Percentiles rank a stretch among this genome's conserved stretches.
Conservation (phyloP, 1,140 invertebrate species). For the Metaphire vulgaris region DNA sequence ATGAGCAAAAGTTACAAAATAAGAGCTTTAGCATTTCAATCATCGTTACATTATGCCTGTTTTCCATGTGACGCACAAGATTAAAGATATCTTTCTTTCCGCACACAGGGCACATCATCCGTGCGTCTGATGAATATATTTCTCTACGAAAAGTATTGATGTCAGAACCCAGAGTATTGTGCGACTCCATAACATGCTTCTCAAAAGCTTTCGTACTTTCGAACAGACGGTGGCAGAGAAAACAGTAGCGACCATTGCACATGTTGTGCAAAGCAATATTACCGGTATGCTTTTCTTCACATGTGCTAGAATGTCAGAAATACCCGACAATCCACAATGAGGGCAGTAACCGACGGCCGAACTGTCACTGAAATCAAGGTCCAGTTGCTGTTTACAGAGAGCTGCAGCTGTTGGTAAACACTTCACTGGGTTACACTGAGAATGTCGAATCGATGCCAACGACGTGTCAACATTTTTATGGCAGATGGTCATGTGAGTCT, state of each 20-base stretch:
- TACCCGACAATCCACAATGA: background rate
- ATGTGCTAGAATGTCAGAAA: background rate
- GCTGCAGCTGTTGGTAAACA: background rate
- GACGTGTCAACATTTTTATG: background rate
- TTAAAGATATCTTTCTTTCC: background rate
- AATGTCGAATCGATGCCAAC: too few relatives aligned
- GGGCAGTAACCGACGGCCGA: background rate
- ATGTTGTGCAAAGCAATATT: background rate
- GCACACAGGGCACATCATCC: background rate
- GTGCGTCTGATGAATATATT: background rate
- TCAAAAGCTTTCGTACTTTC: background rate
- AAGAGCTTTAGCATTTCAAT: background rate
- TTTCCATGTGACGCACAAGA: background rate
- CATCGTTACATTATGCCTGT: background rate
- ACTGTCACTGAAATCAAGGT: background rate
- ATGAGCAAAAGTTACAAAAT: background rate
- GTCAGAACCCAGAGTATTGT: background rate
- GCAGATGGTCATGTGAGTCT: background rate
- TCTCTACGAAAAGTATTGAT: background rate
- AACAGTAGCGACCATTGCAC: background rate
- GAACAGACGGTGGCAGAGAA: background rate
- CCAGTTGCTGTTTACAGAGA: background rate
- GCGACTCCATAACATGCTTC: background rate
- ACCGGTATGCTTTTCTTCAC: background rate
- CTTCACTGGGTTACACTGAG: background rate